Evolutionary conservation across 2,888 invertebrate species (phyloP).

Genomic region (Drosophila kuntzei): DNA sequence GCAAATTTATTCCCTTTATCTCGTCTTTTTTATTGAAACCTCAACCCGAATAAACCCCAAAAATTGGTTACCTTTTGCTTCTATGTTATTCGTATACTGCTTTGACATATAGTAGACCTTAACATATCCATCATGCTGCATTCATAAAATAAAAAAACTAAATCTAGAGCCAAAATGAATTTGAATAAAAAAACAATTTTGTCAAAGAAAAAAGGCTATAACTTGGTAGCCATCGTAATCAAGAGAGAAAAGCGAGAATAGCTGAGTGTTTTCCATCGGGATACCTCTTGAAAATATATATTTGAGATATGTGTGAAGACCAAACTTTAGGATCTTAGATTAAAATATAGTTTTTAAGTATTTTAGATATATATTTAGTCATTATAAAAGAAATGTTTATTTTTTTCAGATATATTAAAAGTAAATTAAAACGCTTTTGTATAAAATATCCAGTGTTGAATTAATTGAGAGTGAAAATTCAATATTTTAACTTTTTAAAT

Average conservation of each 20-base stretch:
- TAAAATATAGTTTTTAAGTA: too few species aligned
- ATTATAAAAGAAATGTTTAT: too few species aligned
- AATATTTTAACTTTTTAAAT: too few species aligned
- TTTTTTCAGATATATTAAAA: too few species aligned
- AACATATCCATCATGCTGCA: constrained; percentile 49
- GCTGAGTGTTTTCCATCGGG: not conserved
- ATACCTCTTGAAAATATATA: not conserved
- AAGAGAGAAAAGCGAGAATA: constrained; percentile 10
- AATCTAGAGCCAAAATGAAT: constrained; percentile 36
- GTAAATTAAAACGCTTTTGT: too few species aligned
- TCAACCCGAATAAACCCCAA: not conserved
- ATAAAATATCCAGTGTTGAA: too few species aligned
- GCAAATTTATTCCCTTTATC: constrained; percentile 29
- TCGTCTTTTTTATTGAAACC: constrained; percentile 15
- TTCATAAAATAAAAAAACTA: constrained; percentile 16
- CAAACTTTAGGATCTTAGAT: too few species aligned
- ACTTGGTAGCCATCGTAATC: constrained; percentile 40
- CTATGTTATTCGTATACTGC: not conserved
- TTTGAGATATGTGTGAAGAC: too few species aligned
- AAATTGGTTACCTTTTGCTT: constrained; percentile 21
- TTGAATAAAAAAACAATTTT: constrained; percentile 76
- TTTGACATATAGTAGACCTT: constrained; percentile 17
- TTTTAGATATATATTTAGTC: too few species aligned
- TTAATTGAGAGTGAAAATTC: too few species aligned
- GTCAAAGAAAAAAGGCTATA: constrained; percentile 26